Conservation (phyloP, 2,888 invertebrate species). For the Yponomeuta evonymella region DNA sequence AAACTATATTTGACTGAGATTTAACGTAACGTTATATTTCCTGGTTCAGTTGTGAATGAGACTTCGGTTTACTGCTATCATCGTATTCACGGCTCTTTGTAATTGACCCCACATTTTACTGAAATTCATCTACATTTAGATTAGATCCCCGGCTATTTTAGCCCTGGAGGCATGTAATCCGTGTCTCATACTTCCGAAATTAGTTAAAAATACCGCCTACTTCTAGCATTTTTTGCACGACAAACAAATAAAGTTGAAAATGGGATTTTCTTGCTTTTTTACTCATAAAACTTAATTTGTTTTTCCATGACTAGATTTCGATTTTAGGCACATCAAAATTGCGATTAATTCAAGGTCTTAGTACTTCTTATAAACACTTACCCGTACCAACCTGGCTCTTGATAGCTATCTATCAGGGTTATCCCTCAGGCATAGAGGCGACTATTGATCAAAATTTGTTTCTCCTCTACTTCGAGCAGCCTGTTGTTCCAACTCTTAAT, state of each 20-base stretch:
- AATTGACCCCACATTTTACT: constrained; percentile 32
- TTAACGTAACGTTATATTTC: too few species aligned
- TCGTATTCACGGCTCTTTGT: constrained; percentile 4
- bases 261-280: not conserved
- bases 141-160: constrained; percentile 30
- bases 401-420: too few species aligned
- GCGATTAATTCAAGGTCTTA: too few species aligned
- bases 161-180: constrained; percentile 27
- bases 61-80: not conserved
- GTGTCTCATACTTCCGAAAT: not conserved
- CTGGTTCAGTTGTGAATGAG: too few species aligned
- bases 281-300: not conserved
- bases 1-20: not conserved
- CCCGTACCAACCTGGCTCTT: too few species aligned
- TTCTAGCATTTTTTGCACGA: not conserved
- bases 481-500: constrained; percentile 37
- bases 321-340: too few species aligned
- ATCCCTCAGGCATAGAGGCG: too few species aligned
- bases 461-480: not conserved
- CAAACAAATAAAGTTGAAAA: not conserved
- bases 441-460: too few species aligned
- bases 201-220: not conserved
- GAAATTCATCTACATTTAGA: constrained; percentile 41
- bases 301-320: too few species aligned
- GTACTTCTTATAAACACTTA: too few species aligned